These are phyloP conservation scores for Montipora sp. DNA, from an alignment of 64 coral and sea anemone genomes.

Conservation along the genomic window DNA sequence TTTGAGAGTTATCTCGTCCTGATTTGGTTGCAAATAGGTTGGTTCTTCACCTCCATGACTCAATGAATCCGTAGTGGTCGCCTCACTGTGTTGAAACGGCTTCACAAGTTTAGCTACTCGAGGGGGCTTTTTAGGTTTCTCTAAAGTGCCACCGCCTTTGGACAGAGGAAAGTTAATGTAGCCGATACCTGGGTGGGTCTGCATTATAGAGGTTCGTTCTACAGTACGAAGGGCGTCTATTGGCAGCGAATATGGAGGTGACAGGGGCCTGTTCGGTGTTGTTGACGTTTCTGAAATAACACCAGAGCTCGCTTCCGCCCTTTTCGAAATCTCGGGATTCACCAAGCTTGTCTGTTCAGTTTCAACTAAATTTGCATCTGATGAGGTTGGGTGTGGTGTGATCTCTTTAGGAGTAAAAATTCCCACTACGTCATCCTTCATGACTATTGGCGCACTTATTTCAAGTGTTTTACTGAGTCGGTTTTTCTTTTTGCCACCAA, in stretches of 20 bases:
- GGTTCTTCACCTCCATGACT: slow-evolving; percentile 44
- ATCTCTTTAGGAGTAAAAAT: slow-evolving; percentile 22
- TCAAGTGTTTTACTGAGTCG: slow-evolving; percentile 62
- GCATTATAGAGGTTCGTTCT: slow-evolving; percentile 7
- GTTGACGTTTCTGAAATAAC: not conserved
- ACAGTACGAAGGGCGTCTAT: not conserved
- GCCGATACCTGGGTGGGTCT: slow-evolving; percentile 23
- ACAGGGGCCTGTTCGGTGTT: not conserved
- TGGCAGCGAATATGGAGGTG: not conserved
- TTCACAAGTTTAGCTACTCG: slow-evolving; percentile 73
- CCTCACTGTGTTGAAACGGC: slow-evolving; percentile 55
- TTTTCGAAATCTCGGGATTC: not conserved
- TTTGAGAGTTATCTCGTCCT: slow-evolving; percentile 76
- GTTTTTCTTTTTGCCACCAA: slow-evolving; percentile 58
- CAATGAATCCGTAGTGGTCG: not conserved
- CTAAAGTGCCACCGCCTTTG: slow-evolving; percentile 64
- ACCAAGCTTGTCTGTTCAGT: not conserved
- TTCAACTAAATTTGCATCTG: slow-evolving; percentile 4
- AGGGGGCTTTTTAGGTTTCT: slow-evolving; percentile 74
- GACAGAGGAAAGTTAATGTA: slow-evolving; percentile 95
- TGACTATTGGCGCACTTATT: slow-evolving; percentile 58
- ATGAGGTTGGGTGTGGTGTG: not conserved
- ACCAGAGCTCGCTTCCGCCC: not conserved
- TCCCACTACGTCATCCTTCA: slow-evolving; percentile 37
- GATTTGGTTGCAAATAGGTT: slow-evolving; percentile 77